Evolutionary conservation across 2,888 invertebrate genomes (phyloP), one percentile per base, ranked within the genome.

Genomic region (Macrophya annulata): DNA sequence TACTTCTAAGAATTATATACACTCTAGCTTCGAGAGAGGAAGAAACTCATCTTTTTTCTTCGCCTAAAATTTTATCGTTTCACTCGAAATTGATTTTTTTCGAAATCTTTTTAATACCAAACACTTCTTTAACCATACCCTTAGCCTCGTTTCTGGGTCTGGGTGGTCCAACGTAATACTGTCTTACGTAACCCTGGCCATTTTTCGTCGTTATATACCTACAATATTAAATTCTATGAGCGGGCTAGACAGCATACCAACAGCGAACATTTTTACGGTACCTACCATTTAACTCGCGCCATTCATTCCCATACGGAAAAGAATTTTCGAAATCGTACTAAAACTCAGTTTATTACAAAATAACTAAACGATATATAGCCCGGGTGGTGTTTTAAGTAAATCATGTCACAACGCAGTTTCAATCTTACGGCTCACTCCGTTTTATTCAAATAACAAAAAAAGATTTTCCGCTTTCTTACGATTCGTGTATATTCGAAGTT

Each of bases 61-160:
- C 68, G 76, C 9, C 79, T 51, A 59, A 86, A 79, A 85, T 88
- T 88, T 87, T 86, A 85, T 86, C 81, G 85, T 87, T 85, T 87
- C 85, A 85, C 87, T 84, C 86, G 86, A 88, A 88, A 89, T 87
- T 87, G 85, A 89, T 88, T 88, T 81, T 84, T 87, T 85, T 45
- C 40, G 21, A 45, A 40, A 40, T 71, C n/a, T 72, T 45, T n/a
- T 21, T 72, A 40, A 9, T n/a, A n/a, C 43, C 55, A 0, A 43
- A 4, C 45, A 21, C 1, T 21, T 45, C 25, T 72, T 45, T 21
- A 25, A 25, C 25, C 62, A 62, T 62, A n/a, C 51, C 1, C 55
- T n/a, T 5, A 8, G 8, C n/a, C n/a, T 37, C 12, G 21, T 12
- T 31, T 76, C 76, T 76, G 76, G 76, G n/a, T 45, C 77, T 59